Evolutionary conservation across 2,888 invertebrate species (phyloP).

Genomic region (Phaonia tiefii): DNA sequence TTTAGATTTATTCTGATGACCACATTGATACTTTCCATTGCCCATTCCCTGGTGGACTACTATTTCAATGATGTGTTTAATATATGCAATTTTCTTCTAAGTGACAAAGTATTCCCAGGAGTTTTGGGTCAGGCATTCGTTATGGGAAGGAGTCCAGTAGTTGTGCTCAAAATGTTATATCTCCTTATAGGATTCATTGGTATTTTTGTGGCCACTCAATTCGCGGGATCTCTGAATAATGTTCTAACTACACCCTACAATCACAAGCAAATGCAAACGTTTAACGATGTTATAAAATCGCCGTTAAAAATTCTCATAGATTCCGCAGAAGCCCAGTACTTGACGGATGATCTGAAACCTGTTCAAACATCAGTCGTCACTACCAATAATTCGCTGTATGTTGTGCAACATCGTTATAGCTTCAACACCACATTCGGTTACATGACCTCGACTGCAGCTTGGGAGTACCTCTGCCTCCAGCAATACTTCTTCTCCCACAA

Average conservation of each 20-base stretch:
- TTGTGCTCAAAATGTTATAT: neutral
- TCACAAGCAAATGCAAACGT: neutral
- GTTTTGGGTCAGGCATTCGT: constrained; percentile 49
- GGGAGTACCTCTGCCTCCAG: too few relatives aligned
- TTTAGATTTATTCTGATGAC: neutral
- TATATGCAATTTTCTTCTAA: constrained; percentile 32
- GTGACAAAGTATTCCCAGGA: constrained; percentile 51
- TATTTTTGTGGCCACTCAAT: neutral
- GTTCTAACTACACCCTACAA: neutral
- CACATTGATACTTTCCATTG: constrained; percentile 35
- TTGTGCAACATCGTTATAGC: constrained; percentile 21
- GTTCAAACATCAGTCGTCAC: neutral
- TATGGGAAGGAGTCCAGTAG: neutral
- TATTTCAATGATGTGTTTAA: constrained; percentile 15
- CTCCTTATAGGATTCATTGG: neutral
- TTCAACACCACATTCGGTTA: constrained; percentile 53
- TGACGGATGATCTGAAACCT: neutral
- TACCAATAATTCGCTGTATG: neutral
- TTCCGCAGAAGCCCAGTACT: neutral
- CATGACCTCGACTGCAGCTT: neutral
- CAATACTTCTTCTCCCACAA: neutral
- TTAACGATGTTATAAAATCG: neutral
- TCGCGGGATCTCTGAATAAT: neutral
- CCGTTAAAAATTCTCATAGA: neutral
- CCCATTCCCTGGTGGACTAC: constrained; percentile 30